These are phyloP conservation scores for Petrocephalus zakoni DNA, from an alignment of 2,113 vertebrate genomes.

Conservation along the genomic window DNA sequence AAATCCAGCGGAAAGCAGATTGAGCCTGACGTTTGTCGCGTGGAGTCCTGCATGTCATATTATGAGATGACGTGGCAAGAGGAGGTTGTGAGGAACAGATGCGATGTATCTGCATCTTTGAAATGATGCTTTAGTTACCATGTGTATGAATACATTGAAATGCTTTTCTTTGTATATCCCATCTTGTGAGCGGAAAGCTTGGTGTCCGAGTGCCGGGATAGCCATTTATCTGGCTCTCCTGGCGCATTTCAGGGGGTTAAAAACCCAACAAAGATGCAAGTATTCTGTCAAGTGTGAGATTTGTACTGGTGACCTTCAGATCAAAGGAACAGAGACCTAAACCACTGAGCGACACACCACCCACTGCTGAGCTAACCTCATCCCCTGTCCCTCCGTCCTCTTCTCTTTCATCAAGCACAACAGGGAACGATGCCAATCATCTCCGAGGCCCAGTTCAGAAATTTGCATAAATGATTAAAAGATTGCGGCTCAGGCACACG, in stretches of 20 bases:
- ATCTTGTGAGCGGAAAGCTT: background rate
- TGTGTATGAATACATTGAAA: background rate
- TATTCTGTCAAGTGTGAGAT: background rate
- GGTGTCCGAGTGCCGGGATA: background rate
- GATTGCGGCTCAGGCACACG: background rate
- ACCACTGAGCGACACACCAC: background rate
- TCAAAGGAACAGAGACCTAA: background rate
- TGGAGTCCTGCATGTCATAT: background rate
- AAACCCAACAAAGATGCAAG: background rate
- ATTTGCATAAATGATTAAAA: background rate
- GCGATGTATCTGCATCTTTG: background rate
- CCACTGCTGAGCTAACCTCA: background rate
- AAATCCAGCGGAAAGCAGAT: conserved; percentile 1
- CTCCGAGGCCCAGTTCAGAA: background rate
- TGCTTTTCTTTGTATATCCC: background rate
- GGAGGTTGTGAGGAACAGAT: background rate
- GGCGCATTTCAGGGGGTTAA: background rate
- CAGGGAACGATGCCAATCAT: background rate
- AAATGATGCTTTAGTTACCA: background rate
- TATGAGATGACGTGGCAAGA: background rate
- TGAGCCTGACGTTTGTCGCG: background rate
- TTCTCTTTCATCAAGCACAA: background rate
- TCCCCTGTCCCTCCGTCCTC: background rate
- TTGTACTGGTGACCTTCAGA: background rate
- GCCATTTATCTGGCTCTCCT: background rate